Percentiles rank a stretch among this genome's conserved stretches.
These are phyloP conservation scores for Caenorhabditis panamensis DNA, from an alignment of 2,888 invertebrate genomes.

Conservation along the genomic window DNA sequence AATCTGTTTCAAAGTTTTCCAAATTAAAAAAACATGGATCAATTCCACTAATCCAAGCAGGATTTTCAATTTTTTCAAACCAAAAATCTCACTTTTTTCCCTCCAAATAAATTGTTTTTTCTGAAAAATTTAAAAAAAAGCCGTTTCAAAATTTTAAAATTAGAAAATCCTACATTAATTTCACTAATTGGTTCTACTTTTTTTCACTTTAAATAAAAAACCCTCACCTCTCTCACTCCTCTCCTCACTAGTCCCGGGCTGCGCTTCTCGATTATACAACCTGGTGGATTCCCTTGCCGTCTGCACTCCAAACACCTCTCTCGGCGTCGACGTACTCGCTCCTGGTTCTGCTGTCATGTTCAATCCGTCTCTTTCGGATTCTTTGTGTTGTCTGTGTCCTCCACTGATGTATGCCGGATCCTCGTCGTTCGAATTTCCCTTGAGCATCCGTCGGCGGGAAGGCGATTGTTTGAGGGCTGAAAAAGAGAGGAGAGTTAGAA, in stretches of 20 bases:
- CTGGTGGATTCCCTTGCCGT: conserved; percentile 58
- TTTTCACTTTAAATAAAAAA: no score
- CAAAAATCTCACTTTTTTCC: no score
- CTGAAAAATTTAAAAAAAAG: not conserved
- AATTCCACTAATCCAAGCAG: no score
- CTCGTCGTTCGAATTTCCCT: conserved; percentile 52
- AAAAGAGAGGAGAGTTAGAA: conserved; percentile 30
- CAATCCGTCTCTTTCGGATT: conserved; percentile 44
- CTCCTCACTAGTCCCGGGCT: conserved; percentile 28
- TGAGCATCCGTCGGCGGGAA: conserved; percentile 65
- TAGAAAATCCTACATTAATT: no score
- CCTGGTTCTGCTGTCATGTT: conserved; percentile 30
- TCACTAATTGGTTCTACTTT: no score
- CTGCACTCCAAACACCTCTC: conserved; percentile 50
- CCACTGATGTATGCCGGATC: conserved; percentile 16
- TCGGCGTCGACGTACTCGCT: conserved; percentile 32
- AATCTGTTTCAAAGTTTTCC: no score
- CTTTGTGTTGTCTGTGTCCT: conserved; percentile 33
- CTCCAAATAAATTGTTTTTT: not conserved
- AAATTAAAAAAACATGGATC: no score
- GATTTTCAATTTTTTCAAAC: no score
- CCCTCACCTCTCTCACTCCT: conserved; percentile 18
- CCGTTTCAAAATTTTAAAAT: not conserved
- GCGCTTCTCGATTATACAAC: conserved; percentile 39
- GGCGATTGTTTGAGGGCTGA: conserved; percentile 76